These are phyloP conservation scores for Troides aeacus DNA, from an alignment of 2,888 invertebrate genomes.

Conservation along the genomic window DNA sequence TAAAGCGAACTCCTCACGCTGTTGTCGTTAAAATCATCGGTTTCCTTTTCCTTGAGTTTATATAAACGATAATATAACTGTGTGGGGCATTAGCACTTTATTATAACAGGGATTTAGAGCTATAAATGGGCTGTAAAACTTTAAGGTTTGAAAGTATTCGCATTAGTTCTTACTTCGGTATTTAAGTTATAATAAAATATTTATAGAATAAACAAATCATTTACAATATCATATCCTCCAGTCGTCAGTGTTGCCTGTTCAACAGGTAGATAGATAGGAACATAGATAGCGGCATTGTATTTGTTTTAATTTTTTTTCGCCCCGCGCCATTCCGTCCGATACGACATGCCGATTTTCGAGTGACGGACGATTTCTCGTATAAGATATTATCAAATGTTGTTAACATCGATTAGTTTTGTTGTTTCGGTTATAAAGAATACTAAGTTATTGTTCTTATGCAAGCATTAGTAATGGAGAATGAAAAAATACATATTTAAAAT, in stretches of 20 bases:
- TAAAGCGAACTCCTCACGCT: slow-evolving; percentile 28
- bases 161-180: too few species aligned
- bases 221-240: not conserved
- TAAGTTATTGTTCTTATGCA: slow-evolving; percentile 22
- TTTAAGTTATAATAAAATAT: too few species aligned
- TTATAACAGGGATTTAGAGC: too few species aligned
- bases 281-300: slow-evolving; percentile 49
- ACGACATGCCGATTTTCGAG: slow-evolving; percentile 60
- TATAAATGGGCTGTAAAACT: too few species aligned
- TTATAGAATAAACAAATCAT: too few species aligned
- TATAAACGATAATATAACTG: too few species aligned
- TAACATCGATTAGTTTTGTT: slow-evolving; percentile 54
- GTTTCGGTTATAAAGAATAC: slow-evolving; percentile 33
- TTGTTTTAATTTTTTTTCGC: slow-evolving; percentile 53
- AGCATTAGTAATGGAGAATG: slow-evolving; percentile 20
- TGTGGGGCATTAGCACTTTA: too few species aligned
- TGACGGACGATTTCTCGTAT: slow-evolving; percentile 59
- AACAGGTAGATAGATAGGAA: slow-evolving; percentile 55
- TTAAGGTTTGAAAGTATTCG: too few species aligned
- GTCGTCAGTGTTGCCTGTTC: slow-evolving; percentile 34
- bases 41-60: slow-evolving; percentile 16
- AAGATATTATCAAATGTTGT: slow-evolving; percentile 51
- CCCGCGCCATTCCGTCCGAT: slow-evolving; percentile 40
- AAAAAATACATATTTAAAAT: too few species aligned
- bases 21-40: slow-evolving; percentile 7